Conservation (phyloP, 2,888 invertebrate species). For the Coelopa pilipes region DNA sequence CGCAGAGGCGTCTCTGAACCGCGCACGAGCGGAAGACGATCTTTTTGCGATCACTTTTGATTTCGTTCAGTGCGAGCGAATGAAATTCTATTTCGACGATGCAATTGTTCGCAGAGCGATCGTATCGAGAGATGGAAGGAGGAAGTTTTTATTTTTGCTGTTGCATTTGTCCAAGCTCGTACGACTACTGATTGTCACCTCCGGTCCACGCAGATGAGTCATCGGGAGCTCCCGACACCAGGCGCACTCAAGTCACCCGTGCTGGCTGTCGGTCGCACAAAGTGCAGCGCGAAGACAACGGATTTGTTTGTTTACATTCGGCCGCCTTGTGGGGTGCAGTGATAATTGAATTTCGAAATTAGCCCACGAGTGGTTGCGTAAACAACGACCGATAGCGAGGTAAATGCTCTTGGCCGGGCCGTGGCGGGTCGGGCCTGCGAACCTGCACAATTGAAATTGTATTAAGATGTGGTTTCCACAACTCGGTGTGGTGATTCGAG, state of each 20-base stretch:
- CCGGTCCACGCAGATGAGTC: neutral
- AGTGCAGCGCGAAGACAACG: neutral
- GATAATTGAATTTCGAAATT: constrained; percentile 25
- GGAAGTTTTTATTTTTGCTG: neutral
- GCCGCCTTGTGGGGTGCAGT: neutral
- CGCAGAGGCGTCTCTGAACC: neutral
- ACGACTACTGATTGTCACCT: neutral
- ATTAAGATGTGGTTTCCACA: neutral
- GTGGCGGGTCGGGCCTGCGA: too few species aligned
- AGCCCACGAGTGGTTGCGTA: constrained; percentile 9
- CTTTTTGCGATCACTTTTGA: constrained; percentile 16
- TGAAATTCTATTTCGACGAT: constrained; percentile 11
- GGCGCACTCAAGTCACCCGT: too few species aligned
- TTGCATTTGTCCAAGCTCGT: neutral
- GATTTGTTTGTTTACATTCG: constrained; percentile 8
- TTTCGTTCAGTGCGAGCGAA: constrained; percentile 16
- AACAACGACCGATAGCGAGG: neutral
- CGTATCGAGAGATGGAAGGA: neutral
- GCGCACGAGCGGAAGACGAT: neutral
- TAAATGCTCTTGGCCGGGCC: constrained; percentile 15
- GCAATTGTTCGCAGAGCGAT: neutral
- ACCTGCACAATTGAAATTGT: constrained; percentile 20
- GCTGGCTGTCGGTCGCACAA: too few species aligned
- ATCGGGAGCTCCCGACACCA: neutral
- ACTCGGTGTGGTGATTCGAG: too few species aligned